Evolutionary conservation across 2,888 invertebrate species (phyloP).

Genomic region (Drosophila maculinotata): DNA sequence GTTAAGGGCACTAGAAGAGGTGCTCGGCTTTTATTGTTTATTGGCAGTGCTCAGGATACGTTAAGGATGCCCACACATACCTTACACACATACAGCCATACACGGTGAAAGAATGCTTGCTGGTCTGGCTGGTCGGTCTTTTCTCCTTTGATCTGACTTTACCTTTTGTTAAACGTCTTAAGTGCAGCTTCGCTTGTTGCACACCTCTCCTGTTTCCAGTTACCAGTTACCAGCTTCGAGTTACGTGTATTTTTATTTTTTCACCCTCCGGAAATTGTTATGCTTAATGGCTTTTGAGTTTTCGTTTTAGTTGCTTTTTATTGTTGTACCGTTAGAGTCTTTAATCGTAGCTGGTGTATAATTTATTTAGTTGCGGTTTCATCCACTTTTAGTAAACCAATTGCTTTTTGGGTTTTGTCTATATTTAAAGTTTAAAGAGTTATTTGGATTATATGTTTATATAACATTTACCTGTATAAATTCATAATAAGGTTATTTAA

Average conservation of each 20-base stretch:
- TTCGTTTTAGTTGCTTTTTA: constrained; percentile 23
- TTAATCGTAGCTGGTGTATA: constrained; percentile 45
- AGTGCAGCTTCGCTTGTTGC: constrained; percentile 69
- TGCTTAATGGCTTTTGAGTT: constrained; percentile 67
- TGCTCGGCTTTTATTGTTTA: constrained; percentile 68
- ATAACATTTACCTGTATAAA: too few relatives aligned
- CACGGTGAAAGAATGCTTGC: not conserved
- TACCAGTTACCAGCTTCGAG: constrained; percentile 1
- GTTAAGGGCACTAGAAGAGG: constrained; percentile 46
- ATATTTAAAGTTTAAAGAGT: constrained; percentile 21
- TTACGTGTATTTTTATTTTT: constrained; percentile 27
- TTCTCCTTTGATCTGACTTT: constrained; percentile 50
- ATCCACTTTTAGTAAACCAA: constrained; percentile 15
- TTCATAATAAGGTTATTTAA: too few relatives aligned
- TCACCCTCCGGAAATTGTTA: constrained; percentile 70
- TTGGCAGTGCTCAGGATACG: constrained; percentile 56
- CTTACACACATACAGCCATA: constrained; percentile 3
- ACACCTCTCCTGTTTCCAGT: constrained; percentile 48
- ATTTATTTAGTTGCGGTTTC: constrained; percentile 56
- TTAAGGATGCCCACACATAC: constrained; percentile 21
- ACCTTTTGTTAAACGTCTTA: constrained; percentile 68
- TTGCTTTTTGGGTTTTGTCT: constrained; percentile 15
- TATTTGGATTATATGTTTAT: too few relatives aligned
- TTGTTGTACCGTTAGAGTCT: constrained; percentile 11
- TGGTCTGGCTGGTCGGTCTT: constrained; percentile 23